phyloP scores from a whole-genome alignment of 2,888 invertebrate genomes.

The Apodemia zela region DNA sequence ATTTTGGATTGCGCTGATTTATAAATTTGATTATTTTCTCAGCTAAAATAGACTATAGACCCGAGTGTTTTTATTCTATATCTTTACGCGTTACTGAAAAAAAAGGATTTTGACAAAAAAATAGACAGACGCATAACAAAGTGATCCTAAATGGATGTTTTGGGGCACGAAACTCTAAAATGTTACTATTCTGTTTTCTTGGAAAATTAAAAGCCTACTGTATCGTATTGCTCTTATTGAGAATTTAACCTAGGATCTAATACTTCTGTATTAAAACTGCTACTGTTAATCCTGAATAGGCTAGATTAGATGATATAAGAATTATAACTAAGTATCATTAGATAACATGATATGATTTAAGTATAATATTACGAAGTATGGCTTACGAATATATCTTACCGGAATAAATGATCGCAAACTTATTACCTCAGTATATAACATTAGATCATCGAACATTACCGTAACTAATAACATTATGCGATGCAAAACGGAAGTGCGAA shows the following conservation, averaged over 20 bases:
- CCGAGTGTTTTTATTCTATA: too few relatives aligned
- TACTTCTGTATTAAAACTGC: neutral
- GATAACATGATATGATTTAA: neutral
- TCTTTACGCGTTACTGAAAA: too few relatives aligned
- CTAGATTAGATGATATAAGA: neutral
- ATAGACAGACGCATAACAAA: too few relatives aligned
- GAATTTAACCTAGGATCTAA: neutral
- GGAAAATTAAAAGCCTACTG: too few relatives aligned
- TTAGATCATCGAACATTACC: conserved; percentile 3
- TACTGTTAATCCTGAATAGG: neutral
- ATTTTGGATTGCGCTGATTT: too few relatives aligned
- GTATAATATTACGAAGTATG: neutral
- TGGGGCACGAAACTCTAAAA: too few relatives aligned
- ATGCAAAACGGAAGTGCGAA: conserved; percentile 12
- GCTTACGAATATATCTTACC: conserved; percentile 4
- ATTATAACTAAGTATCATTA: neutral
- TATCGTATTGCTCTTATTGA: neutral
- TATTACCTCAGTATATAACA: conserved; percentile 17
- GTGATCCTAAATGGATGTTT: too few relatives aligned
- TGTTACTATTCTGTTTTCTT: too few relatives aligned
- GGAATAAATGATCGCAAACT: conserved; percentile 3
- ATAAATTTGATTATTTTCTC: too few relatives aligned
- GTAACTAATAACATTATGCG: conserved; percentile 15
- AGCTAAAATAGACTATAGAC: too few relatives aligned
- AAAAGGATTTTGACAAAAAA: too few relatives aligned